Conservation (phyloP, 2,888 invertebrate species). For the Marronus borbonicus region DNA sequence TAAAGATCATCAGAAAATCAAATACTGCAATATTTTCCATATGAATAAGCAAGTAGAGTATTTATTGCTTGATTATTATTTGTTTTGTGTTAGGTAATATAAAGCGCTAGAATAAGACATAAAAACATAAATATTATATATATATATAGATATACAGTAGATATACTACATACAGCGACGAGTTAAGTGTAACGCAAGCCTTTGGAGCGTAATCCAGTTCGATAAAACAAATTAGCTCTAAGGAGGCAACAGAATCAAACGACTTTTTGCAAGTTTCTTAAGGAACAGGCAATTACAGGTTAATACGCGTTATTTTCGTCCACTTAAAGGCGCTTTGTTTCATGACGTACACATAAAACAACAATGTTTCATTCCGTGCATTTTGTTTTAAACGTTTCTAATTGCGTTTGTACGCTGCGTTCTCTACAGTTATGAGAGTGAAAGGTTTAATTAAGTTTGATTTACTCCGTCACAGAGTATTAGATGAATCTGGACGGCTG, state of each 20-base stretch:
- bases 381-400: conserved; percentile 46
- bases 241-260: conserved; percentile 28
- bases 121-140: conserved; percentile 11
- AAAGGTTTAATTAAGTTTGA: conserved; percentile 49
- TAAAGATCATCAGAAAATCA: neutral
- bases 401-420: conserved; percentile 47
- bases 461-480: conserved; percentile 47
- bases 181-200: neutral
- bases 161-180: no score
- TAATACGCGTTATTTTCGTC: conserved; percentile 42
- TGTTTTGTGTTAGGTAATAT: neutral
- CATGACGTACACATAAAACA: conserved; percentile 38
- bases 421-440: conserved; percentile 43
- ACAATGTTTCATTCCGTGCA: conserved; percentile 43
- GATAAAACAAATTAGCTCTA: conserved; percentile 37
- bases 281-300: conserved; percentile 38
- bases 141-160: neutral
- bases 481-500: conserved; percentile 46
- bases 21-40: neutral
- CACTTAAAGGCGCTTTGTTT: conserved; percentile 43
- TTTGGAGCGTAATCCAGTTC: conserved; percentile 18
- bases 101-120: neutral
- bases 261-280: conserved; percentile 31
- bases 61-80: no score
- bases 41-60: no score